Conservation (phyloP, 1,140 invertebrate species). For the Drosophila rhopaloa region DNA sequence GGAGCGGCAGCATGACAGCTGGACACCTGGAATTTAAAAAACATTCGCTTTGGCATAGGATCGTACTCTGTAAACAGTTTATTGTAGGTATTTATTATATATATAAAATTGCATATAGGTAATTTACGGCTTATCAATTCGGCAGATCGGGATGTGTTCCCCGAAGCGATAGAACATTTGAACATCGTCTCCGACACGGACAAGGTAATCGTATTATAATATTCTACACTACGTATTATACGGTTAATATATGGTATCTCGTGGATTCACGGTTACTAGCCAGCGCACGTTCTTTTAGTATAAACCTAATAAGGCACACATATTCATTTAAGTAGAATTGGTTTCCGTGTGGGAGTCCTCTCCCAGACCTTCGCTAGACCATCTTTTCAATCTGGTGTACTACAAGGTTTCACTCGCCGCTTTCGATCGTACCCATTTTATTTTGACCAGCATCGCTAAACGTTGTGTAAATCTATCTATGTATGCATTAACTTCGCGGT, state of each 20-base stretch:
- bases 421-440: slow-evolving; percentile 47
- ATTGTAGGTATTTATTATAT: slow-evolving; percentile 72
- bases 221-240: slow-evolving; percentile 69
- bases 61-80: slow-evolving; percentile 57
- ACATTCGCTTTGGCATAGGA: background rate
- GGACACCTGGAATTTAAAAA: background rate
- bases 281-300: slow-evolving; percentile 63
- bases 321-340: slow-evolving; percentile 74
- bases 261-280: slow-evolving; percentile 20
- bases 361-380: slow-evolving; percentile 5
- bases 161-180: slow-evolving; percentile 41
- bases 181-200: slow-evolving; percentile 7
- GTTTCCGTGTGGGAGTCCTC: slow-evolving; percentile 10
- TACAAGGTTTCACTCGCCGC: slow-evolving; percentile 3
- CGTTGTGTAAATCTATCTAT: slow-evolving; percentile 38
- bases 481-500: background rate
- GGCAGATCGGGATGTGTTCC: slow-evolving; percentile 16
- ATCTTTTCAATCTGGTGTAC: slow-evolving; percentile 27
- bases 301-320: slow-evolving; percentile 84
- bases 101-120: slow-evolving; percentile 53
- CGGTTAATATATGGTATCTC: slow-evolving; percentile 20
- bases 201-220: slow-evolving; percentile 47
- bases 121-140: slow-evolving; percentile 24
- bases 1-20: too few relatives aligned
- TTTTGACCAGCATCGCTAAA: slow-evolving; percentile 83